Base-by-base conservation (phyloP, 2,113 vertebrate genomes). In the Lepidothrix coronata region DNA sequence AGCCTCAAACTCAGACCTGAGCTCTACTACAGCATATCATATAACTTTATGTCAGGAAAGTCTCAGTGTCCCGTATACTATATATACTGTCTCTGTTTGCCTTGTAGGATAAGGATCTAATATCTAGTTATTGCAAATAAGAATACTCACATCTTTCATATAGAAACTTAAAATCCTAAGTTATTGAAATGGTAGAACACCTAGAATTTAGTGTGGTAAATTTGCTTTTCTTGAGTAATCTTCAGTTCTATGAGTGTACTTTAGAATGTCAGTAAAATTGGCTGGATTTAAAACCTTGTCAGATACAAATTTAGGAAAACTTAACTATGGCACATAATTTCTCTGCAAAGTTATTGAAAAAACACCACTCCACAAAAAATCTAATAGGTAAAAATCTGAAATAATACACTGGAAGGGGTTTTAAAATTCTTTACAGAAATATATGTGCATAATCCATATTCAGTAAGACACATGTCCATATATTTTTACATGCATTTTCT, bases 361-460 rank as follows among this genome's bases (percentile, higher is more conserved):
- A 37, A 19, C 14, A 30, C 2, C 15, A 41, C 4, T 28, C 7
- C 51, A 52, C 35, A 59, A 55, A 46, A n/a, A 11, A 37, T 15
- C 6, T 35, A 76, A 66, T 3, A 52, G 3, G 6, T 48, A 43
- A 46, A 90, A 68, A 59, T 35, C 4, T 35, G 37, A 78, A 85
- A 25, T 46, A 0, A 10, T 62, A 37, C 11, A 51, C 6, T 31
- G 10, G 37, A 73, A 55, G 1, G 2, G 1, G 5, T 11, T 59
- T 89, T n/a, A 9, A 35, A 75, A 44, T 37, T 76, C 5, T 68
- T 62, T 67, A 30, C 14, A 31, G 54, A 78, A 37, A 7, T 30
- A 35, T 21, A 27, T 41, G 11, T 35, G 3, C 7, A 33, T 39
- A 76, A n/a, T 46, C 6, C 20, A 16, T 58, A 62, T 24, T 71